Evolutionary conservation across 2,113 vertebrate genomes (phyloP).

Genomic region (Crocuta crocuta): DNA sequence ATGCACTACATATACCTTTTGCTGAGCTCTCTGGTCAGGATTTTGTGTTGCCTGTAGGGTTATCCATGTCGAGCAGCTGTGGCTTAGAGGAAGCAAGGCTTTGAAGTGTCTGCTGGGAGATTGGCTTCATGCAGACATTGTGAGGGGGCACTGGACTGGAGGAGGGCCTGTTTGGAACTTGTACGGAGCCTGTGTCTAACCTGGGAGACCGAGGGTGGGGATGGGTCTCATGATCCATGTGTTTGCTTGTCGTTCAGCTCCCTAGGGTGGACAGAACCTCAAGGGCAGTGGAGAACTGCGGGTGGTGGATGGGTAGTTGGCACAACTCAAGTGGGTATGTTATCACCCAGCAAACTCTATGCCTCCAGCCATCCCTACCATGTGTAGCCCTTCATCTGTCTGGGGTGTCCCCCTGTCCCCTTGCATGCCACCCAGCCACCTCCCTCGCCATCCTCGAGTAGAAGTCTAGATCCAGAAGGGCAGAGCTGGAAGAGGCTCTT

Average conservation of each 20-base stretch:
- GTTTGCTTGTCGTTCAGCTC: not conserved
- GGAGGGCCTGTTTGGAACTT: not conserved
- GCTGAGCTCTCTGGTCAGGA: not conserved
- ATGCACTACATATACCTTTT: too few species aligned
- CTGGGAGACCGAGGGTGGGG: not conserved
- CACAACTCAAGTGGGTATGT: not conserved
- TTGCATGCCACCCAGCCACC: not conserved
- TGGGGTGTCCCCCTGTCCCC: not conserved
- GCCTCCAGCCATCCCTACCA: too few species aligned
- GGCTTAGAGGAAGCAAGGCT: not conserved
- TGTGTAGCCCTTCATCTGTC: too few species aligned
- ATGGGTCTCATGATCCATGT: not conserved
- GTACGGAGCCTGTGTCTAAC: not conserved
- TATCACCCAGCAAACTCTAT: not conserved
- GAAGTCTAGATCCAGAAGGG: not conserved
- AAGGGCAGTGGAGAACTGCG: not conserved
- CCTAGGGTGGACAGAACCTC: not conserved
- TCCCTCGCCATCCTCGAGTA: not conserved
- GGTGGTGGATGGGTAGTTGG: not conserved
- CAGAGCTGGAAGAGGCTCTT: not conserved
- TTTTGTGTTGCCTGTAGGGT: not conserved
- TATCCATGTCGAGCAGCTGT: not conserved
- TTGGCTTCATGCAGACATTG: not conserved
- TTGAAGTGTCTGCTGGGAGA: rapidly evolving
- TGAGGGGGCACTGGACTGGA: not conserved